Conservation (phyloP, 2,797 vertebrate species). For the Eulemur albifrons region DNA sequence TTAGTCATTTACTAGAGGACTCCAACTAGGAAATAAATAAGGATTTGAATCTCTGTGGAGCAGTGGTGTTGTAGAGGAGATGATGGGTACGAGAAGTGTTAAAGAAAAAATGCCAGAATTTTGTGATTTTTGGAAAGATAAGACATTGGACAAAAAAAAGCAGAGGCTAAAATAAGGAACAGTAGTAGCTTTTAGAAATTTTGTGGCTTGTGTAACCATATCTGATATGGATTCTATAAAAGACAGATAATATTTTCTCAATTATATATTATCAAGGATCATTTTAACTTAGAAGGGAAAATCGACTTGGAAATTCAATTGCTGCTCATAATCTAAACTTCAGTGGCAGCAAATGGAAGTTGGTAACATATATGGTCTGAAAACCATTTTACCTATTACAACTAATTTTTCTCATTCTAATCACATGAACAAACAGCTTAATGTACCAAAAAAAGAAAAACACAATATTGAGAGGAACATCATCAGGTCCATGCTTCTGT, state of each 20-base stretch:
- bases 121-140: background rate
- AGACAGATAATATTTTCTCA: background rate
- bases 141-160: background rate
- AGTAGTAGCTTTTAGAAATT: background rate
- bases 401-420: background rate
- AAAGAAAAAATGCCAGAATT: background rate
- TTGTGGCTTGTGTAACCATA: background rate
- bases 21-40: background rate
- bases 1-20: background rate
- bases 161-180: accelerated
- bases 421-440: background rate
- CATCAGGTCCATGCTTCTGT: background rate
- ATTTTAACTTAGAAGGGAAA: background rate
- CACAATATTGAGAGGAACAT: background rate
- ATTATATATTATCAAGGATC: background rate
- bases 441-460: background rate
- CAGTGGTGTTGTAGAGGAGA: background rate
- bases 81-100: background rate
- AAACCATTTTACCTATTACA: background rate
- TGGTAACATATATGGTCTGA: background rate
- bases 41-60: background rate
- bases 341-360: background rate
- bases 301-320: background rate
- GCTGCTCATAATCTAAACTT: background rate
- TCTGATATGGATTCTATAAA: background rate